Evolutionary conservation across 1,140 invertebrate species (phyloP).

Genomic region (Archivesica marissinica): DNA sequence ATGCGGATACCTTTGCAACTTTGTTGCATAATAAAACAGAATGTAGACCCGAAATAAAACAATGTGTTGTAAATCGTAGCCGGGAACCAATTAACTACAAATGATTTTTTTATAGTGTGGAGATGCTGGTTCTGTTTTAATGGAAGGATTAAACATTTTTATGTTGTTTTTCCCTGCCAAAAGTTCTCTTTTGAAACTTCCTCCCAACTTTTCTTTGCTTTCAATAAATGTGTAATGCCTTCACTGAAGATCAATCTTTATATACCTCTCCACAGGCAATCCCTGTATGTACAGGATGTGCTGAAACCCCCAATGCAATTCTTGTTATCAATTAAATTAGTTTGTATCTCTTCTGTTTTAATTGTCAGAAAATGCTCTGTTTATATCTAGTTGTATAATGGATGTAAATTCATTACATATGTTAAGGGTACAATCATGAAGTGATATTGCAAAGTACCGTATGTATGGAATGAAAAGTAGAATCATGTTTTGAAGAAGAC

Average conservation of each 20-base stretch:
- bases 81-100: conserved; percentile 10
- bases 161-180: conserved; percentile 3
- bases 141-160: conserved; percentile 11
- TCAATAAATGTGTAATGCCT: conserved; percentile 3
- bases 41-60: not conserved
- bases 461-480: too few species aligned
- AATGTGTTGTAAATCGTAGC: not conserved
- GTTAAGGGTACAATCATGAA: too few species aligned
- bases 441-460: too few species aligned
- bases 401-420: too few species aligned
- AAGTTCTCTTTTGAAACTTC: not conserved
- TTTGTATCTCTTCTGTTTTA: not conserved
- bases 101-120: not conserved
- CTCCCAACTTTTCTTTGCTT: not conserved
- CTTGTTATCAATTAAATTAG: not conserved
- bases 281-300: not conserved
- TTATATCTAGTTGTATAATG: too few species aligned
- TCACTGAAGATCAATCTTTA: not conserved
- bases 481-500: too few species aligned
- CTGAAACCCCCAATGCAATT: not conserved
- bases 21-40: conserved; percentile 16
- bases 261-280: not conserved
- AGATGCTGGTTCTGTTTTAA: not conserved
- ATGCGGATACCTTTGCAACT: not conserved
- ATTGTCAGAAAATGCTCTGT: not conserved